phyloP scores from a whole-genome alignment of 2,888 invertebrate genomes.

The Prenolepis imparis region DNA sequence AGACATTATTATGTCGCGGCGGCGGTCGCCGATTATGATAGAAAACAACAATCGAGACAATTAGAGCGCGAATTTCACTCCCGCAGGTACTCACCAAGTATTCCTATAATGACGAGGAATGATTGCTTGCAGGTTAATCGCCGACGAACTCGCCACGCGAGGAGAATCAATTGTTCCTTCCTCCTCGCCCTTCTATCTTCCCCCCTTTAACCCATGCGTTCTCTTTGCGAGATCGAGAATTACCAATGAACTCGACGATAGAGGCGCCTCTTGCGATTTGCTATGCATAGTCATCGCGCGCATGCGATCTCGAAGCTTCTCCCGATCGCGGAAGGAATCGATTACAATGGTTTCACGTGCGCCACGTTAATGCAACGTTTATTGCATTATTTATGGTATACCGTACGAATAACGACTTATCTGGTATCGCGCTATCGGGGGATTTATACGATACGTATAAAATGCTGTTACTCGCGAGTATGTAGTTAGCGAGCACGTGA shows the following conservation, averaged over 20 bases:
- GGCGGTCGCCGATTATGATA: conserved; percentile 30
- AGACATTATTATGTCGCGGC: conserved; percentile 28
- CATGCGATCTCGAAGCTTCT: background rate
- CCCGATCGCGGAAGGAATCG: conserved; percentile 34
- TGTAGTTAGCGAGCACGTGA: conserved; percentile 28
- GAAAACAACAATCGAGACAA: conserved; percentile 32
- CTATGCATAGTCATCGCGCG: conserved; percentile 24
- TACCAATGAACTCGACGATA: conserved; percentile 20
- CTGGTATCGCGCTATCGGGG: background rate
- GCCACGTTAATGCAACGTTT: conserved; percentile 38
- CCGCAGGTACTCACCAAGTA: background rate
- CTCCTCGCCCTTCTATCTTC: background rate
- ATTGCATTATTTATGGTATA: conserved; percentile 42
- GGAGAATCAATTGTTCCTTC: conserved; percentile 30
- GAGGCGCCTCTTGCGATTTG: conserved; percentile 16
- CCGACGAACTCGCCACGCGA: conserved; percentile 32
- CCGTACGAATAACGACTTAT: conserved; percentile 22
- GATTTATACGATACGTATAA: conserved; percentile 21
- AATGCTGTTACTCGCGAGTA: background rate
- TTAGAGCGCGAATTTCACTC: conserved; percentile 55
- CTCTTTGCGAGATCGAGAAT: background rate
- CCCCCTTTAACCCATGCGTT: no score
- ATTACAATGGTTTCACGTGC: conserved; percentile 45
- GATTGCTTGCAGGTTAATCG: conserved; percentile 35
- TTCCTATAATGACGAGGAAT: background rate